These are phyloP conservation scores for Lagocephalus sceleratus DNA, from an alignment of 2,797 vertebrate species.

Conservation along the genomic window DNA sequence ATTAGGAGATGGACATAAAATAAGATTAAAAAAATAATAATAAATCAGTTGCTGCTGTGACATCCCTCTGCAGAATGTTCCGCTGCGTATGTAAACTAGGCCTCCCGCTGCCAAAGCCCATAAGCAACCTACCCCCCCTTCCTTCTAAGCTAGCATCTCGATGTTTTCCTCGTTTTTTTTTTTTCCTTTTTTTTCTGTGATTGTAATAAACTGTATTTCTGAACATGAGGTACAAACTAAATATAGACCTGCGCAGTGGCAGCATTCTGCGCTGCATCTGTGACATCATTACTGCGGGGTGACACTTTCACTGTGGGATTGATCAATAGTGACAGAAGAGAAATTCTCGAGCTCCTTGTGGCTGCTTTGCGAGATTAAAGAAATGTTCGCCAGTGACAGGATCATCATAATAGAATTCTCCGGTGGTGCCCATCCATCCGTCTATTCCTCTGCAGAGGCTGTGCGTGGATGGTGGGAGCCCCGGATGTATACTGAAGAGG, in stretches of 20 bases:
- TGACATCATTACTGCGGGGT: conserved; percentile 39
- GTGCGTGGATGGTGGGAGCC: neutral
- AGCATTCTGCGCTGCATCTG: conserved; percentile 27
- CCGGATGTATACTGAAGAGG: neutral
- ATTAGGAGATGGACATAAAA: too few species aligned
- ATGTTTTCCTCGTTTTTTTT: too few species aligned
- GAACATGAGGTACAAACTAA: conserved; percentile 28
- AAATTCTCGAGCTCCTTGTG: conserved; percentile 3
- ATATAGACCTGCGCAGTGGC: conserved; percentile 32
- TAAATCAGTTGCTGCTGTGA: too few species aligned
- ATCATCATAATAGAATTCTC: neutral
- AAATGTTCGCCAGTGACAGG: neutral
- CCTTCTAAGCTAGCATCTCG: conserved; percentile 4
- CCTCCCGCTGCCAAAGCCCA: too few species aligned
- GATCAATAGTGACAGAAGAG: conserved; percentile 23
- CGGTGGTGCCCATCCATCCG: neutral
- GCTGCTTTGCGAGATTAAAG: conserved; percentile 5
- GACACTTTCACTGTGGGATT: conserved; percentile 31
- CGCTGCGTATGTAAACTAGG: too few species aligned
- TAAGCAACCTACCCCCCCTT: too few species aligned
- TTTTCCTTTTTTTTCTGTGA: conserved; percentile 11
- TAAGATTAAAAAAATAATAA: too few species aligned
- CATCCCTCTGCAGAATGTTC: too few species aligned
- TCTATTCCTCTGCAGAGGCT: neutral
- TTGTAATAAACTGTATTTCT: conserved; percentile 22